Evolutionary conservation across 2,797 vertebrate species (phyloP), one percentile per base, ranked within the genome.

Genomic region (Pygocentrus nattereri): DNA sequence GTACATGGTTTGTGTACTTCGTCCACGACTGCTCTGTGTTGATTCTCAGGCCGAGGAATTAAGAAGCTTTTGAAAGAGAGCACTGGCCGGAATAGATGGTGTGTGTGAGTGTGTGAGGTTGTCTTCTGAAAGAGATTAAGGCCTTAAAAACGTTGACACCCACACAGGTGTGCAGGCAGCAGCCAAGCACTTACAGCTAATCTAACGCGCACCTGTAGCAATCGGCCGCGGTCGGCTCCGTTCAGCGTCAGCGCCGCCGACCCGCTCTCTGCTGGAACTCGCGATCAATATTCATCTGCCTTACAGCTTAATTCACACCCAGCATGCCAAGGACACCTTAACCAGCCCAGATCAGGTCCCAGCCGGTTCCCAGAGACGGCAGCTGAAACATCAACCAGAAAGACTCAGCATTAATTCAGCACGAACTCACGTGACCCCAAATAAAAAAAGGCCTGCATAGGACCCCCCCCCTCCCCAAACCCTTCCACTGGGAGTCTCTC

Each of bases 291-390:
- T 44, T 68, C 31, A 68, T 68, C 38, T 44, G 23, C 12, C 21
- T 68, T 68, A 68, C 64, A 23, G 38, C 64, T 68, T 68, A 38
- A 68, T 73, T 49, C 50, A 49, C 70, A 19, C 50, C 27, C 49
- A n/a, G 49, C 27, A 21, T 25, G 30, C 27, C 70, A 71, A 70
- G 69, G 69, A 71, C 23, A 30, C 69, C 47, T 30, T 30, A 23
- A 71, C 69, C 47, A 52, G 8, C 25, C 6, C 12, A 49, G 44
- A 70, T 70, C 41, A 44, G 41, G 11, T 44, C 10, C 41, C 41
- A 52, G 27, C 8, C 44, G 13, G 15, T 18, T 49, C 41, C 41
- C 11, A 52, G 30, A 12, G 6, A 21, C 15, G 10, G 16, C 31
- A 7, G 19, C 15, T 3, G 18, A 27, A 71, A 50, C 6, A 25